These are phyloP conservation scores for Petrolisthes manimaculis DNA, from an alignment of 2,888 invertebrate genomes.

Conservation along the genomic window DNA sequence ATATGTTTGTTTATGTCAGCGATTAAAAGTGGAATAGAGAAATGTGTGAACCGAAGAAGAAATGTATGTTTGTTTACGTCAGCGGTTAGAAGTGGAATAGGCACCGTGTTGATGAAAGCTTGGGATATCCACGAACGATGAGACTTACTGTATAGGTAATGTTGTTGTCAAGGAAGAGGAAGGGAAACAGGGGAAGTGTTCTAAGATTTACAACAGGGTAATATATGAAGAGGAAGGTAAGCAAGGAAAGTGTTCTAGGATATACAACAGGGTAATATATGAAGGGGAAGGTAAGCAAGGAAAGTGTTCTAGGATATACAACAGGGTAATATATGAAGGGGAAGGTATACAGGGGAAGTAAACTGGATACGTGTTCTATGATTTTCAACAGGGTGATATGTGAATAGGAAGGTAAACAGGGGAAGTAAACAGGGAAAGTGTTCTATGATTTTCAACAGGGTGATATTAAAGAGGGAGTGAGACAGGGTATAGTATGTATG, in stretches of 20 bases:
- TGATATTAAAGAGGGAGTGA: neutral
- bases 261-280: no score
- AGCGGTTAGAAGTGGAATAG: no score
- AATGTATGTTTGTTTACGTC: no score
- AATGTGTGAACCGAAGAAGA: no score
- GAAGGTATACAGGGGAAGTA: neutral
- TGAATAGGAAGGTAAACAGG: neutral
- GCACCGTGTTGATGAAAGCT: no score
- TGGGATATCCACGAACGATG: no score
- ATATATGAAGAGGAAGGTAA: neutral
- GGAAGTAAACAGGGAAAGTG: neutral
- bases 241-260: neutral
- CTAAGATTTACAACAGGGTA: no score
- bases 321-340: neutral
- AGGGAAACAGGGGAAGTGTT: neutral
- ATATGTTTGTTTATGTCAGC: no score
- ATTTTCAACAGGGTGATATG: neutral
- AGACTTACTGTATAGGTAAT: no score
- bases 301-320: neutral
- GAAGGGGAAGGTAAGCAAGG: neutral
- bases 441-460: neutral
- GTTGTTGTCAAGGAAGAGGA: no score
- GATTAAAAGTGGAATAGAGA: no score
- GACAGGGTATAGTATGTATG: neutral
- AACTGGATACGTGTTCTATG: neutral